Base-by-base conservation (phyloP, 2,797 vertebrate genomes). In the Sebastiscus tertius region DNA sequence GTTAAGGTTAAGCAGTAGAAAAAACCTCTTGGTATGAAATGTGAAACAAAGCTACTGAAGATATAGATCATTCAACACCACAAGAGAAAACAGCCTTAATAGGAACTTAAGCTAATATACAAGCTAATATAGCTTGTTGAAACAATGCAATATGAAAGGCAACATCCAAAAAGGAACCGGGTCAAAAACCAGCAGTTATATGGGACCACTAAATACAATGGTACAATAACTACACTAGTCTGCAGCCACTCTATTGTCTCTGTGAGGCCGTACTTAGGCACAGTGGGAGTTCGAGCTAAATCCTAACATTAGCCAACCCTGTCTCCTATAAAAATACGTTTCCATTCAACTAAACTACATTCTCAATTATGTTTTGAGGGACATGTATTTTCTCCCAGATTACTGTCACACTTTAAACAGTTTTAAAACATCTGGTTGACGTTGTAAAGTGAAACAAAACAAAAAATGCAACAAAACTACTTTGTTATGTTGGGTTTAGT, bases 1-100 rank as follows among this genome's bases (percentile, higher is more conserved):
- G 39, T 39, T 39, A 39, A 82, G 60, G 62, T 69, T 79, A 82
- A 72, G 75, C 12, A 68, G 72, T 1, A 67, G 29, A 60, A 59
- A 60, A 59, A 70, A 29, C 46, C 27, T 67, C 54, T 33, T 29
- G 42, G 46, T 20, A 49, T 58, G 42, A 73, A 56, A 6, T 18
- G 27, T 16, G 27, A 73, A 52, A 73, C 34, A 63, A 46, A 77
- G 69, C 49, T 24, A 9, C 39, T 6, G 13, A 33, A 71, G 29
- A 52, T 18, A 6, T 6, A 42, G 52, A 62, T 59, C 52, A 60
- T 36, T 72, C 79, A 54, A 12, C 42, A 31, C 24, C 33, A 69
- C 33, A 31, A 31, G 24, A 74, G n/a, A 74, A 72, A 67, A 58
- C 34, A 39, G 24, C 54, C 29, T 11, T 46, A 72, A 73, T 72